A percentile compares a stretch with the other conserved stretches of the same genome.
Conservation (phyloP, 92 coral and sea anemone species). For the Hydrozoanthus gracilis region DNA sequence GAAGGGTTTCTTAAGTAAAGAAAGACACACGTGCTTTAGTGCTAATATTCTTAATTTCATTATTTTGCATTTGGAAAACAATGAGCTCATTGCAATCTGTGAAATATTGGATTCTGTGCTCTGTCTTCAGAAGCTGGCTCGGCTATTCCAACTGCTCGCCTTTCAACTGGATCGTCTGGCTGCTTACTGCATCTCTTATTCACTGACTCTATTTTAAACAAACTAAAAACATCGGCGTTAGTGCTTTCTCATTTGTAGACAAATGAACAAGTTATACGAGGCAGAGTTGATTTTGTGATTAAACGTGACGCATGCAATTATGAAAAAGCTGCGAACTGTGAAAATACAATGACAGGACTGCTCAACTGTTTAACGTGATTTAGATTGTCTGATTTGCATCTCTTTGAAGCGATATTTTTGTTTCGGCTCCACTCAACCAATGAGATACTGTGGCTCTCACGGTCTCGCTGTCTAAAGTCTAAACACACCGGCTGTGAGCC, state of each 20-base stretch:
- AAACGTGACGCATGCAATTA: background rate
- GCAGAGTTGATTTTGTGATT: background rate
- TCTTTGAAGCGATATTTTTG: background rate
- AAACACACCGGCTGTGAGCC: conserved; percentile 45
- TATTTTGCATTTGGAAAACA: conserved; percentile 26
- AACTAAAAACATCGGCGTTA: too few species aligned
- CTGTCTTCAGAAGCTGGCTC: background rate
- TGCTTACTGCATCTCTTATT: background rate
- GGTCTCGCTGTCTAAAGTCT: conserved; percentile 65
- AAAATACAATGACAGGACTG: background rate
- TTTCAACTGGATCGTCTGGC: background rate
- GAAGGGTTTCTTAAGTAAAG: background rate
- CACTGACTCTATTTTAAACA: too few species aligned
- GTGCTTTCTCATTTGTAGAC: background rate
- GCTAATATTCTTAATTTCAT: conserved; percentile 9
- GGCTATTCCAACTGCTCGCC: background rate
- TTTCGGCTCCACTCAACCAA: conserved; percentile 67
- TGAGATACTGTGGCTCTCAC: conserved; percentile 84
- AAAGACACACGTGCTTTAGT: conserved; percentile 31
- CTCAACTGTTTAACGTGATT: background rate
- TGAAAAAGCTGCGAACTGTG: background rate
- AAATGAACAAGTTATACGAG: background rate
- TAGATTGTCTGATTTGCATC: conserved; percentile 15
- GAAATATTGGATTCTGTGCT: background rate
- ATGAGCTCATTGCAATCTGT: background rate